Evolutionary conservation across 2,888 invertebrate species (phyloP).

Genomic region (Isoperla grammatica): DNA sequence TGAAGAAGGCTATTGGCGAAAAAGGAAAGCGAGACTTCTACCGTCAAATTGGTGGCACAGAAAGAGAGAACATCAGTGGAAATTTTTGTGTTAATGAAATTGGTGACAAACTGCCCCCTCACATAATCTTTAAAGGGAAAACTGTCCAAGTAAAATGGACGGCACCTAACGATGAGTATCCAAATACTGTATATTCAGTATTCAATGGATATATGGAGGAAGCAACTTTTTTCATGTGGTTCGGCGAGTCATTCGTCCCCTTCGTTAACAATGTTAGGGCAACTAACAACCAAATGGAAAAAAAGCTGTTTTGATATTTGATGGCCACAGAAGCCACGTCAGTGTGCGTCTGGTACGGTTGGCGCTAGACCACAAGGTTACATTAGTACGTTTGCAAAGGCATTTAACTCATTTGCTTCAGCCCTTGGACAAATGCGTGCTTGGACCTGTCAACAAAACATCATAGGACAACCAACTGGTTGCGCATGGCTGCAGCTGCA

Average conservation of each 20-base stretch:
- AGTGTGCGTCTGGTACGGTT: constrained; percentile 3
- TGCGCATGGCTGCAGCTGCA: too few species aligned
- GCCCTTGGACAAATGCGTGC: constrained; percentile 9
- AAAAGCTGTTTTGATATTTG: constrained; percentile 11
- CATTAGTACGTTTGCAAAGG: too few species aligned
- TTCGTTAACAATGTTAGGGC: constrained; percentile 4
- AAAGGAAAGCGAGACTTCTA: constrained; percentile 8
- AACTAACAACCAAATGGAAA: background rate
- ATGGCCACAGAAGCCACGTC: constrained; percentile 15
- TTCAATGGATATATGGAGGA: constrained; percentile 15
- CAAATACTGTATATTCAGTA: constrained; percentile 9
- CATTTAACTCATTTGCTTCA: constrained; percentile 9
- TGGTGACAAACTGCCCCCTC: constrained; percentile 6
- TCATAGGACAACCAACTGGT: too few species aligned
- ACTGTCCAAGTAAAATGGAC: background rate
- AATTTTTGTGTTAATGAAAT: background rate
- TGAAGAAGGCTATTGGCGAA: constrained; percentile 3
- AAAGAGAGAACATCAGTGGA: constrained; percentile 6
- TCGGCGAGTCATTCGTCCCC: background rate
- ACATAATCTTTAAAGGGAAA: constrained; percentile 10
- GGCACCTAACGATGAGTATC: background rate
- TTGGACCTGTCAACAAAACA: too few species aligned
- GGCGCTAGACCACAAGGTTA: constrained; percentile 12
- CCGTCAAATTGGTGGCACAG: constrained; percentile 13
- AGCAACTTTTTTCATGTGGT: constrained; percentile 10